Base-by-base conservation (phyloP, 2,888 invertebrate genomes). In the Loripinus fragilis region DNA sequence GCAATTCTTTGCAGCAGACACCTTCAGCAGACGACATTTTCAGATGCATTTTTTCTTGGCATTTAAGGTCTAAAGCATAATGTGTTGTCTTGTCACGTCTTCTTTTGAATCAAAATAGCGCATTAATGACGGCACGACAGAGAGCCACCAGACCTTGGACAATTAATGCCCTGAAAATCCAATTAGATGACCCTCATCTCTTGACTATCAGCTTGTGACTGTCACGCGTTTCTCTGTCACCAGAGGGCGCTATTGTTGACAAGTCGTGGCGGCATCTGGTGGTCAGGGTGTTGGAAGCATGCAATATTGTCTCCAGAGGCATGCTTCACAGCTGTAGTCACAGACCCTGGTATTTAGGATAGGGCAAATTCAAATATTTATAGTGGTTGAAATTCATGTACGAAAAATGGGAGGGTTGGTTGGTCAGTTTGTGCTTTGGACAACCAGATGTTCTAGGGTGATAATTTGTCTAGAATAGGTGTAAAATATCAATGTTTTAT, bases 131-230 rank as follows among this genome's bases (percentile, higher is more conserved):
- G 10, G 25, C 25, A 52, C 25, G 23, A 8, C 15, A 20, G n/a
- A 52, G 45, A n/a, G 25, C 25, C 52, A 25, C 23, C 12, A 25
- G 52, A 3, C 10, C 10, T 2, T 60, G 33, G 33, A 60, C 60
- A 33, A 60, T 60, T 60, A 60, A 23, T 33, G 10, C 33, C 7
- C 23, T 8, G 33, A 60, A 60, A 33, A 33, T 33, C 60, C 33
- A 30, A 60, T 60, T 60, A n/a, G 33, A 20, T 10, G 60, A 60
- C 60, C 60, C 60, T 60, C 60, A 60, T 60, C 60, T 60, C 25
- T 60, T 60, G 60, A 30, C 60, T 28, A 60, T 10, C 33, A 33
- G 17, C 60, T 17, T 33, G 33, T 60, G 60, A 33, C 33, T 33
- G 60, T 60, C 33, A 60, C 60, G 28, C 33, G 30, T 25, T 60